Evolutionary conservation across 2,888 invertebrate species (phyloP).

Genomic region (Drosophila villosipedis): DNA sequence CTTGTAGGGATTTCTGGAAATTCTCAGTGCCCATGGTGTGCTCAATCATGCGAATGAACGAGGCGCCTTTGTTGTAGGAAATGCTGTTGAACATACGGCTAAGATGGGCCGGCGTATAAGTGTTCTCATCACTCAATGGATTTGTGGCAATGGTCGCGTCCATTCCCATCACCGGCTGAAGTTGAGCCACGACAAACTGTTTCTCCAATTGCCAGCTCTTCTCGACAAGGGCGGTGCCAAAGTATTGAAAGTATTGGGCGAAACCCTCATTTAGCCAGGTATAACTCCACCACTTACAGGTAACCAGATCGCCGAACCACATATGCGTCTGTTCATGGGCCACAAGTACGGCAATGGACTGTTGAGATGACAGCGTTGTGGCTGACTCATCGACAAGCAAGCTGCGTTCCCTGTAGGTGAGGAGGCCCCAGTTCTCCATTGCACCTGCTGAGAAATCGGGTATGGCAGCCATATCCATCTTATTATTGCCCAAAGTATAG

Average conservation of each 20-base stretch:
- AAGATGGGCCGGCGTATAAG: constrained; percentile 87
- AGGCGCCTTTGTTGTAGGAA: constrained; percentile 89
- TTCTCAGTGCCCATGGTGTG: constrained; percentile 87
- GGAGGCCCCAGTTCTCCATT: constrained; percentile 97
- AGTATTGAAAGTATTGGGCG: constrained; percentile 91
- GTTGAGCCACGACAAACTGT: constrained; percentile 90
- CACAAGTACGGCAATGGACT: constrained; percentile 87
- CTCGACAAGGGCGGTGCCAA: constrained; percentile 86
- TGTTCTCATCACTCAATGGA: constrained; percentile 87
- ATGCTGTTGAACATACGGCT: constrained; percentile 88
- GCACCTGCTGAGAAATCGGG: constrained; percentile 94
- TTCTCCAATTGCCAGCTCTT: constrained; percentile 88
- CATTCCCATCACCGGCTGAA: constrained; percentile 88
- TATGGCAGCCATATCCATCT: constrained; percentile 93
- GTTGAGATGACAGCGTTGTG: constrained; percentile 87
- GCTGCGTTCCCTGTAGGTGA: constrained; percentile 91
- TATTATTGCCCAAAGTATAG: constrained; percentile 87
- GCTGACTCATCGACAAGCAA: constrained; percentile 88
- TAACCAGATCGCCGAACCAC: constrained; percentile 89
- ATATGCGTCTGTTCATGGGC: constrained; percentile 87
- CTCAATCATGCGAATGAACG: constrained; percentile 89
- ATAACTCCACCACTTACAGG: constrained; percentile 86
- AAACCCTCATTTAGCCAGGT: constrained; percentile 89
- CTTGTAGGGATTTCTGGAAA: constrained; percentile 87
- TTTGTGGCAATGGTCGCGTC: constrained; percentile 88